Evolutionary conservation across 2,888 invertebrate species (phyloP), one percentile per base, ranked within the genome.

Genomic region (Agrochola lota): DNA sequence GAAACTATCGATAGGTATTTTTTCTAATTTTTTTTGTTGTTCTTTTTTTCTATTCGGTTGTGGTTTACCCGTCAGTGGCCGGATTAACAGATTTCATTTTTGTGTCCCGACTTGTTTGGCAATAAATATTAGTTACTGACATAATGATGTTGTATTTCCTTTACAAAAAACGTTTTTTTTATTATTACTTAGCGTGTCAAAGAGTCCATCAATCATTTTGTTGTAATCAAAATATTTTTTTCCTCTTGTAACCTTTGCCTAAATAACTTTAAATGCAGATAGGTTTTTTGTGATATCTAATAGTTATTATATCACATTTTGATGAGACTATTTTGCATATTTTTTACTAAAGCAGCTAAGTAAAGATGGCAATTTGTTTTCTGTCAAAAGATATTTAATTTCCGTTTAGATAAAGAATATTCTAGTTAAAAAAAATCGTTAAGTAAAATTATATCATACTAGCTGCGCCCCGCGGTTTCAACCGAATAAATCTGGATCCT

Each of bases 131-230:
- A 26, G 55, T 76, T 60, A 68, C 43, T 60, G 68, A 68, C 62
- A 60, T 83, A 87, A 85, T 81, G 72, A 76, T 64, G 73, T 71
- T 83, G 62, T 77, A 74, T 78, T 74, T 75, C 69, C 82, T 72
- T 67, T 1, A 67, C 20, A 78, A 81, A 81, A 83, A 80, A 62
- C 0, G 0, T 1, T 62, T 67, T 71, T 30, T 77, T 77, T 77
- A 15, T 40, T 46, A 46, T 40, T 49, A 62, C 26, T 84, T 69
- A 57, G 20, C 76, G 49, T 52, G 63, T 71, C 63, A 71, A 68
- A 63, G 43, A 66, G 60, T 49, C 72, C 40, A 80, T 73, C 80
- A 84, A 84, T 76, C 80, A 84, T 72, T 43, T 72, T 70, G 66
- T 59, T 72, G 66, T 80, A 64, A 57, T 80, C 63, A 67, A 60